Conservation (phyloP, 2,888 invertebrate species). For the Morinoia aosen region DNA sequence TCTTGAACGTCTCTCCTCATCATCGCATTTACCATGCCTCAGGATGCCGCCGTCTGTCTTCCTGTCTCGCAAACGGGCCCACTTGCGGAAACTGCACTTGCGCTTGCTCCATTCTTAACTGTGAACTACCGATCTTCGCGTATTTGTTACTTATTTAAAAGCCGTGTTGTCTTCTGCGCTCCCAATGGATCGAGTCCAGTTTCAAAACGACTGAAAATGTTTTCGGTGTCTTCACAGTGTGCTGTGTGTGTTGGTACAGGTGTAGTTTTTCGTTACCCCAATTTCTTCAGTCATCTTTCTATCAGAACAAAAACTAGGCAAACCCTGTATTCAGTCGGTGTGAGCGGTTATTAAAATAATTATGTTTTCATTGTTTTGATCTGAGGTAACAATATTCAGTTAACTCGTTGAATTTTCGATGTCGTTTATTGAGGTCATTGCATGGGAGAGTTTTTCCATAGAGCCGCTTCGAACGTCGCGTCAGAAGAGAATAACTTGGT, state of each 20-base stretch:
- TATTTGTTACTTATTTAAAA: background rate
- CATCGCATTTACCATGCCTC: conserved; percentile 15
- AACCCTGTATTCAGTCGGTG: background rate
- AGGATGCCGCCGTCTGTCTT: background rate
- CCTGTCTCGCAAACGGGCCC: background rate
- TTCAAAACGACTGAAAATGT: background rate
- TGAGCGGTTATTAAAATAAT: background rate
- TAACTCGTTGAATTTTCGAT: no score
- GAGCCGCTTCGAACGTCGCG: background rate
- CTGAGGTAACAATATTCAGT: no score
- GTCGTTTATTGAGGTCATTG: no score
- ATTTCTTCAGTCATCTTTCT: background rate
- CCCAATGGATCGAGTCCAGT: background rate
- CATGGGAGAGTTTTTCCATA: background rate
- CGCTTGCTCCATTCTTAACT: background rate
- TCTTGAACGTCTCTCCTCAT: conserved; percentile 12
- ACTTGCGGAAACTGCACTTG: background rate
- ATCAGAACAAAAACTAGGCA: background rate
- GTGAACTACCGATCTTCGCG: background rate
- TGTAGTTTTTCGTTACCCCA: no score
- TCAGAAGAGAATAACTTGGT: background rate
- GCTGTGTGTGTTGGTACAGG: no score
- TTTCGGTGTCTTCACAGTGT: background rate
- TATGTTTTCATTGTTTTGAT: no score
- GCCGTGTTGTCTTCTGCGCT: background rate